A percentile compares a stretch with the other conserved stretches of the same genome.
Conservation (phyloP, 2,113 vertebrate genomes). For the Hyperopisus bebe region DNA sequence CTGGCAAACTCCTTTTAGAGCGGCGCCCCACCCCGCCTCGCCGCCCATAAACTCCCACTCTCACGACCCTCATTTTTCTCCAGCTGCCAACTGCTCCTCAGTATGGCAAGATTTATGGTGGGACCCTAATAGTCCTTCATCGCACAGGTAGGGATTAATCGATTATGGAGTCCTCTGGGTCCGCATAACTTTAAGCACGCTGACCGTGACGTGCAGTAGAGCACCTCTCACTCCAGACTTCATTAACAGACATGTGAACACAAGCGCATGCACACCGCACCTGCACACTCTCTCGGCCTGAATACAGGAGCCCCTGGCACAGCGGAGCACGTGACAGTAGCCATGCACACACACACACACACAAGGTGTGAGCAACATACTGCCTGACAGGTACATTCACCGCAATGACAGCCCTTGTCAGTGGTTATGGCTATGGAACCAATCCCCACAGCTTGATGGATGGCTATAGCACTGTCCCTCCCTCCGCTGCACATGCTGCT, state of each 20-base stretch:
- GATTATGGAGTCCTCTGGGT: conserved; percentile 52
- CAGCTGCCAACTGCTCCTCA: conserved; percentile 43
- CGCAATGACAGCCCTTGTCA: conserved; percentile 41
- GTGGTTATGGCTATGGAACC: conserved; percentile 34
- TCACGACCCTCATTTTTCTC: conserved; percentile 67
- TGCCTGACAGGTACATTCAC: conserved; percentile 25
- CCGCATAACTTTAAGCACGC: conserved; percentile 58
- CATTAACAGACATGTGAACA: conserved; percentile 9
- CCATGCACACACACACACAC: background rate
- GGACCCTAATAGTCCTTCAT: conserved; percentile 55
- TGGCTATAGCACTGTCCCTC: conserved; percentile 52
- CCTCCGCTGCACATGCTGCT: conserved; percentile 54
- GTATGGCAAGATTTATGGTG: conserved; percentile 69
- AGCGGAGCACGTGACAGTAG: conserved; percentile 43
- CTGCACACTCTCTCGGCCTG: background rate
- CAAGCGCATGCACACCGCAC: background rate
- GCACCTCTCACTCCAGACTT: conserved; percentile 23
- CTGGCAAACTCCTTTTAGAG: conserved; percentile 57
- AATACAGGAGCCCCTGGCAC: conserved; percentile 22
- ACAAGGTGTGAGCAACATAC: background rate
- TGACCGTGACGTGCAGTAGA: conserved; percentile 32
- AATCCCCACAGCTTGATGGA: conserved; percentile 66
- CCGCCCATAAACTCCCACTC: conserved; percentile 56
- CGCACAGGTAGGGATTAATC: conserved; percentile 60
- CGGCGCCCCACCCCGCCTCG: conserved; percentile 32